Evolutionary conservation across 2,797 vertebrate genomes (phyloP), one percentile per base, ranked within the genome.

Genomic region (Notolepis coatsorum): DNA sequence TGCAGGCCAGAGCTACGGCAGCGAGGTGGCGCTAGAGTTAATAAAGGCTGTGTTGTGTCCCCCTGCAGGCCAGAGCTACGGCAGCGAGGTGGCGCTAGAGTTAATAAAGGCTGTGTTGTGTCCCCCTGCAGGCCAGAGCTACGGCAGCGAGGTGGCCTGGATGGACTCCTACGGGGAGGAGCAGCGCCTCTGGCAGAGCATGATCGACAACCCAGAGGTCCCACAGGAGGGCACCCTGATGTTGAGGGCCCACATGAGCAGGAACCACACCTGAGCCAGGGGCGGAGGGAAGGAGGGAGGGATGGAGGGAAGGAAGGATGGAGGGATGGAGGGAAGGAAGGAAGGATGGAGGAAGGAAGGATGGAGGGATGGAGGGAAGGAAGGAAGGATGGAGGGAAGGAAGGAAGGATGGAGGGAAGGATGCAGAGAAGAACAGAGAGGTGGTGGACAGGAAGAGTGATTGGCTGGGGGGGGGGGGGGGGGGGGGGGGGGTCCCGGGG

Each of bases 161-260:
- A 98, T 98, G 94, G 97, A 99, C 85, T 93, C 97, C 2, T 93
- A 82, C 3, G 97, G 96, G 20, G 97, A 97, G 82, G 98, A 99
- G 49, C 96, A 94, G 80, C 91, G 80, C 30, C 88, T 96, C 47
- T 99, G 97, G 97, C 96, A 96, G 70, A 94, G 89, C 79, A 99
- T 99, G 97, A 92, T 95, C 4, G 94, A 96, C 79, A 96, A 91
- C 61, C 96, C 96, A 0, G 97, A 96, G 61, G 86, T 87, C 77
- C 91, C 93, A 12, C 94, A 96, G 13, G 96, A 99, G 86, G 95
- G 96, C 10, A 92, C 94, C 6, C 78, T 99, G 65, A 96, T 98
- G 96, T 91, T 99, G 74, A 94, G 97, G 65, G 92, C 96, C 77
- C 98, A 93, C 91, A 99, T 99, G 98, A 91, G 91, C 67, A 96